Percentiles rank a stretch among this genome's conserved stretches.
These are phyloP conservation scores for Karalla daura DNA, from an alignment of 2,797 vertebrate genomes.

Conservation along the genomic window DNA sequence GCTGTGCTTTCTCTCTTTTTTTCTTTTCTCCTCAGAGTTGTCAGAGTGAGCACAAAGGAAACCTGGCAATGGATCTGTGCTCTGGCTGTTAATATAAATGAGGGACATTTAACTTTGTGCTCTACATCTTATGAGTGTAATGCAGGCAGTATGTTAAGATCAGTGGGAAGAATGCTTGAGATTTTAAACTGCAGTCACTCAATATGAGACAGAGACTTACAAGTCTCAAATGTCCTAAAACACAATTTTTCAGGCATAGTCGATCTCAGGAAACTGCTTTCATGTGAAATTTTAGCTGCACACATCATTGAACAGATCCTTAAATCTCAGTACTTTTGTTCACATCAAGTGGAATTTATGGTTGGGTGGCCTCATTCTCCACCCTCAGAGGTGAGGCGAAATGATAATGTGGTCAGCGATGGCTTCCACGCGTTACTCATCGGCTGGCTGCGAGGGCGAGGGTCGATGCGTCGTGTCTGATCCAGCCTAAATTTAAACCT, in stretches of 20 bases:
- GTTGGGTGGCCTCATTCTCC: constrained; percentile 45
- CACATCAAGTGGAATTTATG: constrained; percentile 10
- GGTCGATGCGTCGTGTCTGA: constrained; percentile 58
- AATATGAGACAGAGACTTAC: constrained; percentile 20
- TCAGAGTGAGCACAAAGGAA: constrained; percentile 23
- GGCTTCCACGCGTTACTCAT: constrained; percentile 39
- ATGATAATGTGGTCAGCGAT: constrained; percentile 59
- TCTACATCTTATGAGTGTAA: constrained; percentile 16
- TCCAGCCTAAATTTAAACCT: constrained; percentile 84
- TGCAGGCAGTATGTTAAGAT: constrained; percentile 30
- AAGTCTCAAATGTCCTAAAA: constrained; percentile 5
- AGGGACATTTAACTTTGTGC: constrained; percentile 40
- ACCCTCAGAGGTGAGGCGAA: constrained; percentile 34
- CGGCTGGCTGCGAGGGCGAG: constrained; percentile 39
- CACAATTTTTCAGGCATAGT: neutral
- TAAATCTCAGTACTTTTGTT: constrained; percentile 9
- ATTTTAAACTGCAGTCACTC: constrained; percentile 34
- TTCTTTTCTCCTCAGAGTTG: neutral
- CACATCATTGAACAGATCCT: constrained; percentile 4
- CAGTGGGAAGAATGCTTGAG: constrained; percentile 22
- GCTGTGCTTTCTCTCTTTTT: neutral
- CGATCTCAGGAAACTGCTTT: neutral
- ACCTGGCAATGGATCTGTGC: neutral
- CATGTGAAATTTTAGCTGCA: neutral
- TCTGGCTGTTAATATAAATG: constrained; percentile 21